Percentiles rank a stretch among this genome's conserved stretches.
Conservation (phyloP, 2,797 vertebrate genomes). For the Australoheros facetus region DNA sequence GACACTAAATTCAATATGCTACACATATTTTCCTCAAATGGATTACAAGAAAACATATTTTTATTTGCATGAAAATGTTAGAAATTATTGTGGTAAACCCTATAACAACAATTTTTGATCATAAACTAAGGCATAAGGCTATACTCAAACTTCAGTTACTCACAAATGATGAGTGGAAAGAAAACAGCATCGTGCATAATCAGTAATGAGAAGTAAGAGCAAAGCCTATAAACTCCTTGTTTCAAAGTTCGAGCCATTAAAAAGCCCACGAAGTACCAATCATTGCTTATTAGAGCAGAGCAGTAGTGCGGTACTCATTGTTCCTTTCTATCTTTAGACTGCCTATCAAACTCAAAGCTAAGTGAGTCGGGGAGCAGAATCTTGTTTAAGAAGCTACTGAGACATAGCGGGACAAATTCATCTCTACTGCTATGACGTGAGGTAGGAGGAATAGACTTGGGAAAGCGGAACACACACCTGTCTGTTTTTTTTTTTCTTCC, state of each 20-base stretch:
- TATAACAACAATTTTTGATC: not conserved
- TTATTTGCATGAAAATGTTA: not conserved
- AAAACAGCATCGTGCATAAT: not conserved
- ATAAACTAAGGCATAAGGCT: not conserved
- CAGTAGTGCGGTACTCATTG: conserved; percentile 36
- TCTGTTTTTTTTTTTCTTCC: conserved; percentile 10
- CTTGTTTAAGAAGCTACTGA: conserved; percentile 46
- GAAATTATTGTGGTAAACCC: not conserved
- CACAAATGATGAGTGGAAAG: not conserved
- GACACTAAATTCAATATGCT: not conserved
- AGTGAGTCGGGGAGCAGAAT: conserved; percentile 35
- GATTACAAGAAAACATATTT: not conserved
- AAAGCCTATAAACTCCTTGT: not conserved
- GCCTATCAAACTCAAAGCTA: conserved; percentile 58
- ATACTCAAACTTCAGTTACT: not conserved
- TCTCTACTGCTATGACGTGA: conserved; percentile 36
- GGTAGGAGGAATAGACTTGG: conserved; percentile 11
- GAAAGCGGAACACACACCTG: conserved; percentile 49
- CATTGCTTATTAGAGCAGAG: conserved; percentile 55
- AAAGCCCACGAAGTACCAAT: conserved; percentile 41
- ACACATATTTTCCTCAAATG: not conserved
- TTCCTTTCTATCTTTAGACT: conserved; percentile 69
- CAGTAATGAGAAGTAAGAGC: not conserved
- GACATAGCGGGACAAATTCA: conserved; percentile 31
- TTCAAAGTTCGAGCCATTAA: conserved; percentile 44